phyloP scores from a whole-genome alignment of 30 jellyfish, hydroid and myxozoan genomes.

The Haliclystus octoradiatus region DNA sequence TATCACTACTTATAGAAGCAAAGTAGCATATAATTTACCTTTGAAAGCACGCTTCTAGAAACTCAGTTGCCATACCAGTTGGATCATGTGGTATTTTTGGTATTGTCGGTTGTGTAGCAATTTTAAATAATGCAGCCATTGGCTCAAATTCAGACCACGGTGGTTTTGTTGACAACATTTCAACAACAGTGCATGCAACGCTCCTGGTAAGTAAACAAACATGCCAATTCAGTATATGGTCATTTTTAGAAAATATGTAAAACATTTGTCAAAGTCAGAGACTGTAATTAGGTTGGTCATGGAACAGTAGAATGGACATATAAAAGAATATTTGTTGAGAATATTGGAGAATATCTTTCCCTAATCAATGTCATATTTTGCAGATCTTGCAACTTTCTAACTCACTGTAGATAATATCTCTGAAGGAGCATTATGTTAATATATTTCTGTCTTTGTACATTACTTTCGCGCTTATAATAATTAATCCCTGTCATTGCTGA shows the following conservation, averaged over 20 bases:
- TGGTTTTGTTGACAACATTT: slow-evolving; percentile 85
- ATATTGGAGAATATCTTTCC: too few species aligned
- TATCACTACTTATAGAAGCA: too few species aligned
- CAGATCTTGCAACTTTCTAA: too few species aligned
- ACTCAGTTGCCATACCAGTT: slow-evolving; percentile 29
- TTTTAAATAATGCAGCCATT: slow-evolving; percentile 81
- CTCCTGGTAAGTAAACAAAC: slow-evolving; percentile 43
- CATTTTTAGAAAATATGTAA: not conserved
- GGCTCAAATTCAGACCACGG: slow-evolving; percentile 88
- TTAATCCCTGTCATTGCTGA: too few species aligned
- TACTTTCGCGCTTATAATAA: too few species aligned
- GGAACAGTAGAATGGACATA: too few species aligned
- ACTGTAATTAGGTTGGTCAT: not conserved
- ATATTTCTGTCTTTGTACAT: too few species aligned
- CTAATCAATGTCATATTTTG: too few species aligned
- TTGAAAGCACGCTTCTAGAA: slow-evolving; percentile 48
- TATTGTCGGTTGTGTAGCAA: slow-evolving; percentile 86
- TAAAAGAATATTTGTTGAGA: too few species aligned
- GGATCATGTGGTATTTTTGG: slow-evolving; percentile 28
- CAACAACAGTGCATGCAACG: slow-evolving; percentile 76
- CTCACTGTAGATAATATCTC: too few species aligned
- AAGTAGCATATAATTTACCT: too few species aligned
- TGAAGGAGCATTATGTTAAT: too few species aligned
- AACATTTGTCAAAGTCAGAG: not conserved
- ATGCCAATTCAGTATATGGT: not conserved